These are phyloP conservation scores for Graphium colonna DNA, from an alignment of 2,888 invertebrate species.

Conservation along the genomic window DNA sequence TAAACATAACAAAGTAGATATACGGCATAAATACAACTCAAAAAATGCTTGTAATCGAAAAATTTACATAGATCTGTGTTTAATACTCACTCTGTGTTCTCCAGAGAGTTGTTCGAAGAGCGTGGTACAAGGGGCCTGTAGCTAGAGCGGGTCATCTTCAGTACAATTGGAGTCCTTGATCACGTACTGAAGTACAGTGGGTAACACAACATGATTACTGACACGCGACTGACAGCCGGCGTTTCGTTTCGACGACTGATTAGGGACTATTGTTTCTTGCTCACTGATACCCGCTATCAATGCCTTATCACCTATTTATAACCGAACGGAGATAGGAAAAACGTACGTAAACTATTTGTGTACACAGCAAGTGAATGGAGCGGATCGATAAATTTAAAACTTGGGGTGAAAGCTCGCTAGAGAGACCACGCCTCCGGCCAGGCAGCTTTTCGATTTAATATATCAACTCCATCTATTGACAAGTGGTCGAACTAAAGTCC, in stretches of 20 bases:
- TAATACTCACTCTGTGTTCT: slow-evolving; percentile 58
- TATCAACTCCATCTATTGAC: slow-evolving; percentile 53
- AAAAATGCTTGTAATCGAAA: no score
- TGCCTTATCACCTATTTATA: slow-evolving; percentile 30
- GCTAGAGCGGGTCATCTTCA: slow-evolving; percentile 66
- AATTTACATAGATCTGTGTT: no score
- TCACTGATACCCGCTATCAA: slow-evolving; percentile 38
- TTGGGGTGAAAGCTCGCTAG: slow-evolving; percentile 61
- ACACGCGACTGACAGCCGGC: slow-evolving; percentile 43
- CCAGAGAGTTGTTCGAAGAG: slow-evolving; percentile 62
- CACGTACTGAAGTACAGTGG: slow-evolving; percentile 37
- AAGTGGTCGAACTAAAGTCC: slow-evolving; percentile 23
- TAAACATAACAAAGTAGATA: no score
- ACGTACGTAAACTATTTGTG: slow-evolving; percentile 50
- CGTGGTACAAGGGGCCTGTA: slow-evolving; percentile 69
- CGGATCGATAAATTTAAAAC: slow-evolving; percentile 62
- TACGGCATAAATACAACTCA: no score
- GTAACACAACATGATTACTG: slow-evolving; percentile 5
- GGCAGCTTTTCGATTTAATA: slow-evolving; percentile 38
- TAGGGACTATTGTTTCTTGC: slow-evolving; percentile 43
- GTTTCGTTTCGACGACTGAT: slow-evolving; percentile 51
- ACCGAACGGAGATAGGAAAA: slow-evolving; percentile 43
- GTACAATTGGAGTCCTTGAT: slow-evolving; percentile 11
- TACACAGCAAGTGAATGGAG: slow-evolving; percentile 35
- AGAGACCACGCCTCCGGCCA: slow-evolving; percentile 56